phyloP scores from a whole-genome alignment of 2,888 invertebrate species.

The Arenicola marina region DNA sequence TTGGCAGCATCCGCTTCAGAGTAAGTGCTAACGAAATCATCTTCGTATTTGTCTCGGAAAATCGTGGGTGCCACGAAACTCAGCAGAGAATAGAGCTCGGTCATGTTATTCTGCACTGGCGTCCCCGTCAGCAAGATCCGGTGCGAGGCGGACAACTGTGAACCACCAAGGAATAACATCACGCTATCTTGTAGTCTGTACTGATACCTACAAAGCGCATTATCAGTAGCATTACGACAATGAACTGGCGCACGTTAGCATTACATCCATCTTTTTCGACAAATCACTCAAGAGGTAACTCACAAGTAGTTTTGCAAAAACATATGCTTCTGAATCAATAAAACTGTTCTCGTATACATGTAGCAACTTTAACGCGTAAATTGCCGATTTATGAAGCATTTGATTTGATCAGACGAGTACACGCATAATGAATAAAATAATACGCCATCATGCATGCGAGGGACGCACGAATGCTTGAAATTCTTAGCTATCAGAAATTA shows the following conservation, averaged over 20 bases:
- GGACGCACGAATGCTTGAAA: neutral
- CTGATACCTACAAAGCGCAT: no score
- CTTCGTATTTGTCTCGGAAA: slow-evolving; percentile 44
- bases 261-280: no score
- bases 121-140: slow-evolving; percentile 61
- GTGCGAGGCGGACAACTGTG: slow-evolving; percentile 47
- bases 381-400: no score
- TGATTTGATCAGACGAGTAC: no score
- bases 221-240: no score
- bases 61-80: slow-evolving; percentile 50
- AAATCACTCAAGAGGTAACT: neutral
- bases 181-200: no score
- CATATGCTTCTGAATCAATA: neutral
- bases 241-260: no score
- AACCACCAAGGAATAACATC: slow-evolving; percentile 16
- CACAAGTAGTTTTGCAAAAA: neutral
- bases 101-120: slow-evolving; percentile 62
- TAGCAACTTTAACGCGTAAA: no score
- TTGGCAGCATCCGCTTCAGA: no score
- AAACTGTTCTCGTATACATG: neutral
- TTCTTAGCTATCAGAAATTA: slow-evolving; percentile 20
- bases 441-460: no score
- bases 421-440: no score
- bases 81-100: slow-evolving; percentile 60
- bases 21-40: slow-evolving; percentile 56